Evolutionary conservation across 2,888 invertebrate genomes (phyloP).

Genomic region (Hydriomena furcata): DNA sequence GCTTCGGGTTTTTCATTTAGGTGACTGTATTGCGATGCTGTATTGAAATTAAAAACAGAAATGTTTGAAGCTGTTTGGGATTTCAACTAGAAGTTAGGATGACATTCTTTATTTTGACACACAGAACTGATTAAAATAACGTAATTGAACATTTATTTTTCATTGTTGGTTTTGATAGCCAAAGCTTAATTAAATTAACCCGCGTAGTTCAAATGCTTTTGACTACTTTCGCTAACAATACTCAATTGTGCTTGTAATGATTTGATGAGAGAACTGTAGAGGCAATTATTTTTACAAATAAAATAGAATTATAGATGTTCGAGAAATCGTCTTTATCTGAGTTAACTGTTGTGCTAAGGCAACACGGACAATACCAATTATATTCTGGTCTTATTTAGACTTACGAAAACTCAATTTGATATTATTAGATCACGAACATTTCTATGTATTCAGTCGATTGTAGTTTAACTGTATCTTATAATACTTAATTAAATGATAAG

Average conservation of each 20-base stretch:
- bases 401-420: conserved; percentile 4
- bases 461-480: background rate
- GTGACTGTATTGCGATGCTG: background rate
- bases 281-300: background rate
- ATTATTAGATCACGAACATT: conserved; percentile 1
- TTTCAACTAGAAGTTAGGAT: too few species aligned
- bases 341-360: background rate
- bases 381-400: conserved; percentile 2
- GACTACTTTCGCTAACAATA: too few species aligned
- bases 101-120: too few species aligned
- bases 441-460: background rate
- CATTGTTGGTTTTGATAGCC: too few species aligned
- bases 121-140: too few species aligned
- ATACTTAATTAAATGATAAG: conserved; percentile 1
- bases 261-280: background rate
- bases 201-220: too few species aligned
- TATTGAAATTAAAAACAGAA: background rate
- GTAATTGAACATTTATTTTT: too few species aligned
- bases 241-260: too few species aligned
- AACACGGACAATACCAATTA: conserved; percentile 1
- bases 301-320: too few species aligned
- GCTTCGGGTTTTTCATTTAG: conserved; percentile 2
- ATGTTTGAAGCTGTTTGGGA: too few species aligned
- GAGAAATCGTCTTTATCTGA: too few species aligned
- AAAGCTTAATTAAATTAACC: too few species aligned